Evolutionary conservation across 2,888 invertebrate species (phyloP), one percentile per base, ranked within the genome.

Genomic region (Eurytoma californica): DNA sequence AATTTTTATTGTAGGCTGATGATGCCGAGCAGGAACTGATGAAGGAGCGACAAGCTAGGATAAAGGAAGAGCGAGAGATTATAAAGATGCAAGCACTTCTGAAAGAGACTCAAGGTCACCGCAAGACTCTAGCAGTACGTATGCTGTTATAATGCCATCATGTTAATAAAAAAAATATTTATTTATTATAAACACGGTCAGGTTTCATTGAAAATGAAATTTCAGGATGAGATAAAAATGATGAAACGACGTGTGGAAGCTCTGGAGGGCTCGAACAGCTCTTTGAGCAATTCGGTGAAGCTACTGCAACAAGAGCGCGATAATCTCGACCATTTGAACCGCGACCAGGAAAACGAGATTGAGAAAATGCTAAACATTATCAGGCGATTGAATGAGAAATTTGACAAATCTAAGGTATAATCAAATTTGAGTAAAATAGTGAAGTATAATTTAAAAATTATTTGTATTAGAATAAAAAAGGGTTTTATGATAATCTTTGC

Each of bases 261-360:
- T 0, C 49, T 74, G 13, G 77, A 80, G 20, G 47, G 47, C 0
- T n/a, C 61, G 14, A 77, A 68, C 30, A 12, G 39, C 0, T 61
- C 81, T 14, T 69, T 66, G 18, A 3, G 60, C n/a, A 30, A 24
- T 3, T 3, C 24, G 49, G 39, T 72, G 0, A 77, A 79, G 30
- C 72, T 77, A 24, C 12, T 80, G 49, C 67, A 79, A n/a, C 73
- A 65, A 0, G 77, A 80, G 13, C 74, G 77, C 12, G 72, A 74
- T 9, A 84, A 81, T 60, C 80, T 82, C 39, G 83, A 86, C 61
- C 83, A 83, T 70, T 81, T 80, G 69, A 86, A 83, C 72, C 79
- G 81, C 14, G 86, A 87, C 63, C 86, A 86, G 75, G 87, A 87
- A 69, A 84, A 85, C n/a, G 87, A 89, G 79, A 86, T 88, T 49